A percentile compares a stretch with the other conserved stretches of the same genome.
phyloP scores from a whole-genome alignment of 2,888 invertebrate genomes.

The Stomorhina lunata region DNA sequence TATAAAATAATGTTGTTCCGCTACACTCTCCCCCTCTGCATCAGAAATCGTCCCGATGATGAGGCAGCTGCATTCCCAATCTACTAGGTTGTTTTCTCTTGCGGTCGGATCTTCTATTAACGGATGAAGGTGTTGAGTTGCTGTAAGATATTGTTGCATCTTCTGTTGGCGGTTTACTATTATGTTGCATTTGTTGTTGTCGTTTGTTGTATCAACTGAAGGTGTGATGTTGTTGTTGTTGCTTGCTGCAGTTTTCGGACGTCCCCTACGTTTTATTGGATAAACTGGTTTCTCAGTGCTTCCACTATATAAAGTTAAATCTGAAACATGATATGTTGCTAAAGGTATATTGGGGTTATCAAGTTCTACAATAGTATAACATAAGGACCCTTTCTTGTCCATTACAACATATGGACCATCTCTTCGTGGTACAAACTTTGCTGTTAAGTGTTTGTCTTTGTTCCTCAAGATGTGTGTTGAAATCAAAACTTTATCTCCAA shows the following conservation, averaged over 20 bases:
- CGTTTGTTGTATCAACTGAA: neutral
- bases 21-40: neutral
- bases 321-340: neutral
- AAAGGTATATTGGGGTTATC: neutral
- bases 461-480: constrained; percentile 15
- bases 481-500: constrained; percentile 17
- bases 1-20: neutral
- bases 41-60: constrained; percentile 8
- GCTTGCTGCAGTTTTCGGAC: neutral
- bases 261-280: neutral
- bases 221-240: neutral
- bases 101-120: neutral
- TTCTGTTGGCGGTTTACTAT: neutral
- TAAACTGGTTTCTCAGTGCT: neutral
- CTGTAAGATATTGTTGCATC: neutral
- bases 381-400: constrained; percentile 1
- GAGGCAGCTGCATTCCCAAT: neutral
- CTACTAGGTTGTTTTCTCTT: neutral
- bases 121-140: neutral
- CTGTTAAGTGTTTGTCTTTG: neutral
- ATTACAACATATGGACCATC: neutral
- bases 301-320: neutral
- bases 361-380: neutral
- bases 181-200: neutral
- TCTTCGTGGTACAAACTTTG: constrained; percentile 12